Evolutionary conservation across 2,888 invertebrate species (phyloP), one percentile per base, ranked within the genome.

Genomic region (Cinara cedri): DNA sequence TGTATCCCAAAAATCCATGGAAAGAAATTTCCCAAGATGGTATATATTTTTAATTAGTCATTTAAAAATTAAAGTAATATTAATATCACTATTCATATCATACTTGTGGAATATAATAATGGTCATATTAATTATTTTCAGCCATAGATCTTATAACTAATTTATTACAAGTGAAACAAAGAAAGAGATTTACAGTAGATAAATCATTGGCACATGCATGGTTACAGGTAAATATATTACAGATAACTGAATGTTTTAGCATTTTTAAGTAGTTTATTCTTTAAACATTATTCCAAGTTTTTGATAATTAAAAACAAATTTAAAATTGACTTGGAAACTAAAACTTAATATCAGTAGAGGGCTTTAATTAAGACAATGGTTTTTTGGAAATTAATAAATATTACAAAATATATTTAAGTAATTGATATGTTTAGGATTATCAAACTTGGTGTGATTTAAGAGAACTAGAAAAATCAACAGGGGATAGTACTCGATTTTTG

Each of bases 1-100:
- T 99, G 99, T 99, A 98, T 88, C 99, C 99, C 60, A 94, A 96
- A 26, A 92, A 92, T 86, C 98, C 98, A 0, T 99, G 98, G 98
- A 93, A 94, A 85, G 95, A 97, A 86, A 96, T 98, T 85, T 97
- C 97, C 42, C 90, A 91, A 66, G 92, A 95, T 86, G 95, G 95
- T 94, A 87, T 86, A 83, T 24, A 4, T 46, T 49, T 54, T 66
- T 4, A 65, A 16, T 55, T 24, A 66, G 10, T 10, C 46, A 34
- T 3, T 34, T 34, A 34, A 34, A 34, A 34, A 34, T 34, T 34
- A 34, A 3, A 4, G 34, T 34, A 34, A 3, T 34, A 34, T 34
- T 34, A n/a, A 4, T 34, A 6, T 6, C 34, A 34, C 34, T 34
- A 34, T 6, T 4, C 34, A 34, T 34, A 34, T 34, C 3, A 4